These are phyloP conservation scores for Eueremaeus valkanovi DNA, from an alignment of 2,888 invertebrate genomes.

Conservation along the genomic window DNA sequence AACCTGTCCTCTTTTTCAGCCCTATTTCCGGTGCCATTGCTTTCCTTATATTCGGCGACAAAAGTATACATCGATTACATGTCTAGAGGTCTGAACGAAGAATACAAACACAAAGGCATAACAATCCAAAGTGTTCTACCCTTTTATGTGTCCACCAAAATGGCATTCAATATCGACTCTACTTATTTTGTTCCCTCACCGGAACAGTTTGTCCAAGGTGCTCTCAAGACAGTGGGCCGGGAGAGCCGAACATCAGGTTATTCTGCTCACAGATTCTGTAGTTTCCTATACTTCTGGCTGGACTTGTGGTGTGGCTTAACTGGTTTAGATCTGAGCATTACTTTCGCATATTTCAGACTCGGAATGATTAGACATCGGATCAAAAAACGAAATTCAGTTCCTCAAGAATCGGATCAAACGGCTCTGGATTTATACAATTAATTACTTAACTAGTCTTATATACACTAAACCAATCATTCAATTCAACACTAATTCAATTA, in stretches of 20 bases:
- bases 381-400: no score
- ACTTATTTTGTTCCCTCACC: conserved; percentile 51
- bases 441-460: no score
- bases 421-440: no score
- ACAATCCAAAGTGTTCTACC: conserved; percentile 51
- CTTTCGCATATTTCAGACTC: no score
- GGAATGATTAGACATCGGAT: no score
- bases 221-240: conserved; percentile 51
- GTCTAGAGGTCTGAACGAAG: conserved; percentile 51
- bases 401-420: no score
- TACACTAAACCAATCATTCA: no score
- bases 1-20: conserved; percentile 89
- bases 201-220: conserved; percentile 50
- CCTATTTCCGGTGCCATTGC: conserved; percentile 74
- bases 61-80: conserved; percentile 60
- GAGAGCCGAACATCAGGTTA: conserved; percentile 48
- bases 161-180: conserved; percentile 49
- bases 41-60: conserved; percentile 83
- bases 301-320: no score
- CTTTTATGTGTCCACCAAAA: conserved; percentile 54
- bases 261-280: no score
- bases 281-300: no score
- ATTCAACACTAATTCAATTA: no score
- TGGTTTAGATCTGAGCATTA: no score
- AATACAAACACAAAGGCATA: conserved; percentile 52